Conservation (phyloP, 2,888 invertebrate species). For the Aspidiotus destructor region DNA sequence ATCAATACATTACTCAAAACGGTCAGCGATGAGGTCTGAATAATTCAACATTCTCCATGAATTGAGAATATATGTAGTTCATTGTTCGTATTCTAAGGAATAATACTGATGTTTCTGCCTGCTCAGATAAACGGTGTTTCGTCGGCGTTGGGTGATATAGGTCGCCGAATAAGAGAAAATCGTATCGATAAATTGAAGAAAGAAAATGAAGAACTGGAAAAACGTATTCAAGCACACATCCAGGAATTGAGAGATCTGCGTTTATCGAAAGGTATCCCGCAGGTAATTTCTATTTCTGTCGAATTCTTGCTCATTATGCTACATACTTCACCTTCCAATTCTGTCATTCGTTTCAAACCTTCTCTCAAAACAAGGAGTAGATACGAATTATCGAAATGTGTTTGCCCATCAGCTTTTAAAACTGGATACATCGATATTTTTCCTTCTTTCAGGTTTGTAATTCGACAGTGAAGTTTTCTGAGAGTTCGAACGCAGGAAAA, state of each 20-base stretch:
- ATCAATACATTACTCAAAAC: constrained; percentile 18
- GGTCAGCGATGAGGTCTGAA: constrained; percentile 20
- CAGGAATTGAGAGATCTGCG: constrained; percentile 11
- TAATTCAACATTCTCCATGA: not conserved
- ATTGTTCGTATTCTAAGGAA: not conserved
- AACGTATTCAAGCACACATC: constrained; percentile 18
- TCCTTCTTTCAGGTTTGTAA: too few species aligned
- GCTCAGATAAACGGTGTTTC: constrained; percentile 13
- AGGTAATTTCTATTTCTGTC: not conserved
- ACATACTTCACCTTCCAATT: not conserved
- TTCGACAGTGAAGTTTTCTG: too few species aligned
- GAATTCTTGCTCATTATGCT: not conserved
- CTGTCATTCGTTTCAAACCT: too few species aligned
- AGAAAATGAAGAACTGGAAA: constrained; percentile 17
- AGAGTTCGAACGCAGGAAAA: too few species aligned
- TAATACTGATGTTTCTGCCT: too few species aligned
- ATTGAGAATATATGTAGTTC: not conserved
- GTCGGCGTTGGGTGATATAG: not conserved
- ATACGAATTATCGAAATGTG: too few species aligned
- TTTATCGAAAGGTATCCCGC: constrained; percentile 11
- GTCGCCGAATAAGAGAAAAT: not conserved
- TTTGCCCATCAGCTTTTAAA: too few species aligned
- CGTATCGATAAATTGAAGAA: not conserved
- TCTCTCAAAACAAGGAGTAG: too few species aligned
- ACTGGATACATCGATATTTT: too few species aligned